Evolutionary conservation across 2,113 vertebrate genomes (phyloP).

Genomic region (Pardalotus punctatus): DNA sequence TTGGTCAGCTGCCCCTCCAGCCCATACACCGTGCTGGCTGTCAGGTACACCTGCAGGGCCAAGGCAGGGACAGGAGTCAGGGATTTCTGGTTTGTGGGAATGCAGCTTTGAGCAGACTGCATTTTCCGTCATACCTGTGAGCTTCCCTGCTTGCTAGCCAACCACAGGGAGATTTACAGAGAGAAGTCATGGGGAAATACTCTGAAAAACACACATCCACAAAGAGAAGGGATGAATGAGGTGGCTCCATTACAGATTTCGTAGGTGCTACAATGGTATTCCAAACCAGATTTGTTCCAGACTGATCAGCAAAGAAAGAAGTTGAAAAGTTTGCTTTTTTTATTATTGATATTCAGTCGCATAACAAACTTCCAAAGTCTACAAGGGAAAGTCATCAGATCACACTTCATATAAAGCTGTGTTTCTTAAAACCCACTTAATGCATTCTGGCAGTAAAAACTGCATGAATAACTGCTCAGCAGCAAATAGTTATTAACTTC

Average conservation of each 20-base stretch:
- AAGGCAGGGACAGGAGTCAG: neutral
- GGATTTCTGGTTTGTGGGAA: neutral
- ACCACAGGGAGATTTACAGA: neutral
- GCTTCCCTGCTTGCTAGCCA: neutral
- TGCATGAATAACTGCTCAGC: neutral
- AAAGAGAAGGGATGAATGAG: neutral
- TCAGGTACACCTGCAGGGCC: constrained; percentile 86
- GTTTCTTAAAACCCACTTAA: neutral
- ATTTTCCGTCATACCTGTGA: neutral
- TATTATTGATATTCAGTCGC: neutral
- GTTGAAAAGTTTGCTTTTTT: neutral
- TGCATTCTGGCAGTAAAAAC: neutral
- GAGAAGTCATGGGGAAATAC: neutral
- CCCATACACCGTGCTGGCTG: constrained; percentile 89
- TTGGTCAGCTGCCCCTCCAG: constrained; percentile 88
- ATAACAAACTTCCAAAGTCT: neutral
- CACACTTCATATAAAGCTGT: neutral
- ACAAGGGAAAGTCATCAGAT: neutral
- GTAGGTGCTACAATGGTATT: neutral
- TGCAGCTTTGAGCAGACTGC: neutral
- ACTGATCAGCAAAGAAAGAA: neutral
- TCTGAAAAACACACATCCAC: neutral
- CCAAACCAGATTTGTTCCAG: neutral
- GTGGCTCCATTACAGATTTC: neutral
- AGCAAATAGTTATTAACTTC: neutral